Conservation (phyloP, 2,797 vertebrate genomes). For the Xenops minutus region DNA sequence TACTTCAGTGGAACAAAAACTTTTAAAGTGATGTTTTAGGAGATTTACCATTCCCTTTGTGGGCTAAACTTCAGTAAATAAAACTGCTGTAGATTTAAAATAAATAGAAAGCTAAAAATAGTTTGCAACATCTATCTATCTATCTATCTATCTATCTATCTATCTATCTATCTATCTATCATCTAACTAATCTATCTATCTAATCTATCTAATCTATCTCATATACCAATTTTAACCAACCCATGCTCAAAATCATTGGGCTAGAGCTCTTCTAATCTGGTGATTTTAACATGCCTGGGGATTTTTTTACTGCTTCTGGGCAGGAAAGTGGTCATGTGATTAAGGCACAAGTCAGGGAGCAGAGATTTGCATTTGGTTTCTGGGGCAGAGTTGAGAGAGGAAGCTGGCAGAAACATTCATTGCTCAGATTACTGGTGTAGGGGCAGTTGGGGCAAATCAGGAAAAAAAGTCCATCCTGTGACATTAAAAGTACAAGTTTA, state of each 20-base stretch:
- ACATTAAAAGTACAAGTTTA: background rate
- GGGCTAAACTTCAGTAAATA: background rate
- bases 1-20: background rate
- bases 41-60: background rate
- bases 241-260: background rate
- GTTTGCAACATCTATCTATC: background rate
- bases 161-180: background rate
- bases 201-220: background rate
- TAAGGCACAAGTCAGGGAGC: conserved; percentile 11
- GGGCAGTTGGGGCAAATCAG: background rate
- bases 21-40: background rate
- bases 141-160: background rate
- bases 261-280: background rate
- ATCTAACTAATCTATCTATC: background rate
- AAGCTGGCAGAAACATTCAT: background rate
- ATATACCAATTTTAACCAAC: background rate
- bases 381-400: conserved; percentile 35
- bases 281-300: background rate
- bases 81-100: background rate
- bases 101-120: background rate
- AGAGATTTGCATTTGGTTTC: conserved; percentile 38
- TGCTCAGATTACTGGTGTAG: background rate
- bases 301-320: background rate
- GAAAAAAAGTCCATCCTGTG: background rate
- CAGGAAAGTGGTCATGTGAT: conserved; percentile 34